Base-by-base conservation (phyloP, 2,113 vertebrate genomes). In the Hassar affinis region DNA sequence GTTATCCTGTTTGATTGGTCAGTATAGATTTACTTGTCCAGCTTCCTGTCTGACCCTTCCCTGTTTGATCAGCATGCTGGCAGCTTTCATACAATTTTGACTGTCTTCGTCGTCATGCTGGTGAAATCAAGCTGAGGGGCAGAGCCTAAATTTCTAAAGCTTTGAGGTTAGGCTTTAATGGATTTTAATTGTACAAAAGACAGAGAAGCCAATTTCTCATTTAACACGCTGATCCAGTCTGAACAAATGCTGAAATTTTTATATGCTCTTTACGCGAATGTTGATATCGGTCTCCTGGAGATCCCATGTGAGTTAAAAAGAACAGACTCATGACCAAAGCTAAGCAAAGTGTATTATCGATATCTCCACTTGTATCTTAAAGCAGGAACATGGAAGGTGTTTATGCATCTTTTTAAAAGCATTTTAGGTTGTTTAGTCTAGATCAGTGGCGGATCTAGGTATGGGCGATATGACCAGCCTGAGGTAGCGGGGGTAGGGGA, bases 311-410 rank as follows among this genome's bases (percentile, higher is more conserved):
- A 93, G 91, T 90, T 81, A 86, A 92, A 93, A 89, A 18, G 6
- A 90, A 91, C 90, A 92, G 90, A 90, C 85, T 86, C 91, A 89
- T 84, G 82, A 92, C 90, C 91, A 89, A 93, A 93, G 89, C 91
- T 80, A 75, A 93, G 90, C 83, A 91, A 91, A 90, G 91, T 90
- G 90, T 88, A 91, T 92, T 91, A 92, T 90, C 89, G 89, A 93
- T 90, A 92, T 91, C 90, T 90, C 88, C 90, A 89, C 87, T 87
- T 86, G 85, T 89, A 86, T 88, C 85, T 90, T 88, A 82, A 83
- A 51, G 18, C 42, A 61, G 6, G 35, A 75, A 75, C 27, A 81
- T 30, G 3, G 25, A 25, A 27, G 17, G 54, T 47, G 45, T 56
- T 47, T 47, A 30, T 22, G 51, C 42, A 12, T 72, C 17, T 33